phyloP scores from a whole-genome alignment of 2,797 vertebrate genomes.

The Geotria australis region DNA sequence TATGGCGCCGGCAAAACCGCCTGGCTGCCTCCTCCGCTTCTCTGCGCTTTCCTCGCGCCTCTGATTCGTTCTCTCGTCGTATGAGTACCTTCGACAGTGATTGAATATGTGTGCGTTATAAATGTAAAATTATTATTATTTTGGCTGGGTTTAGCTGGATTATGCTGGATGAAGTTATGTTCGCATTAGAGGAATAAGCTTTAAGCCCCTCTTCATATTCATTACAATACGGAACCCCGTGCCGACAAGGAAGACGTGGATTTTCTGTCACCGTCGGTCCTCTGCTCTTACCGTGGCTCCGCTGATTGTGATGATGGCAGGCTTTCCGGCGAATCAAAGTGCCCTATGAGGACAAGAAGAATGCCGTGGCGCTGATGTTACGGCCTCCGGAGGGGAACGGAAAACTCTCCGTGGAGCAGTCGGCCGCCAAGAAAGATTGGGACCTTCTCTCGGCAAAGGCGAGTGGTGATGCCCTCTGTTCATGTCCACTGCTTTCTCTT shows the following conservation, averaged over 20 bases:
- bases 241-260: too few species aligned
- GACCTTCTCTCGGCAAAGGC: slow-evolving; percentile 54
- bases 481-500: not conserved
- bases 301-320: slow-evolving; percentile 11
- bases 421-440: slow-evolving; percentile 73
- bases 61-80: too few species aligned
- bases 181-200: too few species aligned
- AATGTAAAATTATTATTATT: not conserved
- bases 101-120: too few species aligned
- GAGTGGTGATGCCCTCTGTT: slow-evolving; percentile 8
- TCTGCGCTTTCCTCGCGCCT: too few species aligned
- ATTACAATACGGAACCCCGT: too few species aligned
- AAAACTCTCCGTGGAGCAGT: slow-evolving; percentile 76
- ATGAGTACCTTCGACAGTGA: too few species aligned
- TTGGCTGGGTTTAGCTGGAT: not conserved
- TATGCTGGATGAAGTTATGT: not conserved
- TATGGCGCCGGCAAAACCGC: too few species aligned
- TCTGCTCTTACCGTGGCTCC: not conserved
- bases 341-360: slow-evolving; percentile 50
- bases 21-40: too few species aligned
- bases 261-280: not conserved
- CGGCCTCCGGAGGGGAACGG: slow-evolving; percentile 59
- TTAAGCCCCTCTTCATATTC: too few species aligned
- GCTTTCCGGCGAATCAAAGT: slow-evolving; percentile 45
- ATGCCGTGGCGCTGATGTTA: slow-evolving; percentile 31